Percentiles rank a stretch among this genome's conserved stretches.
Conservation (phyloP, 2,888 invertebrate genomes). For the Stictocephala bisonia region DNA sequence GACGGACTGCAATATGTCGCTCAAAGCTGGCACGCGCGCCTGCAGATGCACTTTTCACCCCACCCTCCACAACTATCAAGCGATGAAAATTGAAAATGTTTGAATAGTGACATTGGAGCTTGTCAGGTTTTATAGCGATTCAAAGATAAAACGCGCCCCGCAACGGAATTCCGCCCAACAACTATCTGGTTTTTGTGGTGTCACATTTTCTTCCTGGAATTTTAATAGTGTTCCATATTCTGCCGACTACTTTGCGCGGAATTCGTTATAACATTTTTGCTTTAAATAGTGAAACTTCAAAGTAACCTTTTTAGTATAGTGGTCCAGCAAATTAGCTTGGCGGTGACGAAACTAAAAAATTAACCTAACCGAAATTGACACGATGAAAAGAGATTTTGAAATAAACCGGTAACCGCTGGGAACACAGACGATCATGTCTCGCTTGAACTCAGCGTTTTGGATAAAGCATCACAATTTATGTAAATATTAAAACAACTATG, state of each 20-base stretch:
- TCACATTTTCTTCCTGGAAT: conserved; percentile 30
- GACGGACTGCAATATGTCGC: conserved; percentile 28
- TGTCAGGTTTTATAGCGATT: conserved; percentile 34
- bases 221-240: conserved; percentile 10
- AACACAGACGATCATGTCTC: too few relatives aligned
- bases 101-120: conserved; percentile 21
- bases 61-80: conserved; percentile 12
- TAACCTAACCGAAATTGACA: too few relatives aligned
- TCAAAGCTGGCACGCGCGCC: conserved; percentile 17
- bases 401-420: too few relatives aligned
- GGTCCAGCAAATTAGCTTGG: too few relatives aligned
- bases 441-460: too few relatives aligned
- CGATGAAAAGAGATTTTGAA: too few relatives aligned
- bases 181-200: conserved; percentile 39
- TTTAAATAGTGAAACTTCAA: too few relatives aligned
- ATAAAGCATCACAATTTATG: too few relatives aligned
- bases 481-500: too few relatives aligned
- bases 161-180: conserved; percentile 6
- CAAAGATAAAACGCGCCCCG: conserved; percentile 32
- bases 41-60: conserved; percentile 12
- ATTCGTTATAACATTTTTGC: conserved; percentile 17
- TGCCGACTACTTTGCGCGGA: conserved; percentile 1
- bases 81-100: conserved; percentile 45
- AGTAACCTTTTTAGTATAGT: too few relatives aligned
- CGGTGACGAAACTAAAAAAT: too few relatives aligned